Evolutionary conservation across 2,888 invertebrate genomes (phyloP), one percentile per base, ranked within the genome.

Genomic region (Cryptophagus acutangulus): DNA sequence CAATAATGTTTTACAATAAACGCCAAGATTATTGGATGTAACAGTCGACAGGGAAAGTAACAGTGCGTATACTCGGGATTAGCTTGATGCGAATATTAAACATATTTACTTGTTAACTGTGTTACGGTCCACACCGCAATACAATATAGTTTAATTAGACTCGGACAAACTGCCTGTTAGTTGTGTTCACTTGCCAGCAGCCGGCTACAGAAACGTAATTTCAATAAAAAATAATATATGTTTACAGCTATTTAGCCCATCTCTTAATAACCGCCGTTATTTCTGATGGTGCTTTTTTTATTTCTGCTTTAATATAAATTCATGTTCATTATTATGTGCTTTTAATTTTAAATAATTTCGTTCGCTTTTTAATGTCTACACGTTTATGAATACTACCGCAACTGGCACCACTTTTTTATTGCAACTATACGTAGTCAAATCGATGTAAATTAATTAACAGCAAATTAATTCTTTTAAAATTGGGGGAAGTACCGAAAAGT

Each of bases 141-240:
- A 51, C 55, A 55, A 53, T 55, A 55, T 55, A 46, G 55, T 55
- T 50, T 55, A 55, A 55, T 55, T 55, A 55, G 51, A 49, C 46
- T 51, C 53, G 55, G 55, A 55, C 55, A 53, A 55, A 53, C 51
- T 43, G 52, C 48, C 43, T 42, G 39, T 45, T 44, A 37, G 48
- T 46, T 49, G 42, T 36, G 33, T 35, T 43, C 41, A 36, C 37
- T 42, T 38, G 20, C 33, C 17, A 38, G 14, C 48, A 51, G 45
- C 49, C 38, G n/a, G 51, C 47, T 49, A 43, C 49, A 45, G 44
- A 48, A 51, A 49, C 47, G 50, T 52, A 55, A 53, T 55, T 55
- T 55, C 55, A 55, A 55, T 55, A 55, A 52, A 52, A 53, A 52
- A 51, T 55, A 55, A 55, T 51, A 50, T 49, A 55, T 46, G 55